Base-by-base conservation (phyloP, 2,113 vertebrate species). In the Strigops habroptila region DNA sequence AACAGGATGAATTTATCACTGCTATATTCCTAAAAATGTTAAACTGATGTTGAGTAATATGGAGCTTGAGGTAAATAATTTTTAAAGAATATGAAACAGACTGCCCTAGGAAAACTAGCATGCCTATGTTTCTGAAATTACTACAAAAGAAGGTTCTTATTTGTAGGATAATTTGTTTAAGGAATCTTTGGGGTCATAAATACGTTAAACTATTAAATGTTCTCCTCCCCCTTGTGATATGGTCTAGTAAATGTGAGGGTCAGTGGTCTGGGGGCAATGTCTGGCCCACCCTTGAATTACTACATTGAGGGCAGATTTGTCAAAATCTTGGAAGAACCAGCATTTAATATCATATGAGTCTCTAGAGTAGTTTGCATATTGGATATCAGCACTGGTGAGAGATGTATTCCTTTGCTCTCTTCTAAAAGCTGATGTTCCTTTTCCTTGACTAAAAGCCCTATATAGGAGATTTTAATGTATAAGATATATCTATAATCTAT, bases 271-370 rank as follows among this genome's bases (percentile, higher is more conserved):
- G 10, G 18, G 6, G 4, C 24, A 69, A n/a, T 18, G 10, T 21
- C 9, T 25, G 22, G 74, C 22, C 19, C 8, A 39, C 18, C 9
- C 12, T 30, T 49, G 28, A 64, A 6, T 24, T 86, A 52, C n/a
- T 49, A 5, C 9, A 57, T 3, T 63, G 12, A 81, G 7, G 23
- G 4, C 7, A 74, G 16, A 41, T 51, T 33, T 90, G 23, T 14
- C 16, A 82, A 84, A 76, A 69, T 44, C 24, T 88, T 86, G 13
- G 17, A 85, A 79, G 24, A 75, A 37, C 8, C 10, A 64, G 23
- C 0, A 0, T 44, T 44, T 79, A 28, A 23, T 39, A 31, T 18
- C 18, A 57, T 0, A 0, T 5, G 7, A 60, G 7, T 18, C 22
- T 57, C 18, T 11, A 44, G 18, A 16, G 18, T 4, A 68, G 35